Base-by-base conservation (phyloP, 23 tunicate species). In the Clavelina lepadiformis region DNA sequence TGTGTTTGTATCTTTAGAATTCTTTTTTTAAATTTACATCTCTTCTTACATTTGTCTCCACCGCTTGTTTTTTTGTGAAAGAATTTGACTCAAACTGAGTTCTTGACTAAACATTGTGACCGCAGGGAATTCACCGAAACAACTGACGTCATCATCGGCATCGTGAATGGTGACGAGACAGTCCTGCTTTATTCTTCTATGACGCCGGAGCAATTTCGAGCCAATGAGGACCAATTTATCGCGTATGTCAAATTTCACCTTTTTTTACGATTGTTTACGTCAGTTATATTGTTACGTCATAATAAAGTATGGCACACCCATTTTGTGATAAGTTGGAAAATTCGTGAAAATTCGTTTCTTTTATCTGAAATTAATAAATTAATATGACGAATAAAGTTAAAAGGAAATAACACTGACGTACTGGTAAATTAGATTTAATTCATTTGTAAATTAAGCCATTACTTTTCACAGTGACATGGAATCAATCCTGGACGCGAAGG, bases 401-500 rank as follows among this genome's bases (percentile, higher is more conserved):
- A n/a, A n/a, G n/a, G n/a, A n/a, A n/a, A n/a, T n/a, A n/a, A n/a
- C n/a, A n/a, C n/a, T n/a, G n/a, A n/a, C n/a, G n/a, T n/a, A n/a
- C n/a, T n/a, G n/a, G n/a, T n/a, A n/a, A n/a, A n/a, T n/a, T n/a
- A n/a, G n/a, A n/a, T n/a, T n/a, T n/a, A n/a, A n/a, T n/a, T n/a
- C n/a, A n/a, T n/a, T n/a, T n/a, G n/a, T n/a, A n/a, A n/a, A n/a
- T n/a, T n/a, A n/a, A n/a, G n/a, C n/a, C n/a, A n/a, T n/a, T n/a
- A n/a, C n/a, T 69, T 1, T 35, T 64, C 38, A 7, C 63, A 79
- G 85, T 3, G 85, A 79, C 34, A 59, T 79, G 32, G 68, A 71
- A 79, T 60, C 30, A 1, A 8, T 58, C 3, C 30, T 79, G 58
- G 68, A 69, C 18, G 85, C 85, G 5, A 52, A 65, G 28, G 85